These are phyloP conservation scores for Drosophila truncata DNA, from an alignment of 1,140 invertebrate genomes.

Conservation along the genomic window DNA sequence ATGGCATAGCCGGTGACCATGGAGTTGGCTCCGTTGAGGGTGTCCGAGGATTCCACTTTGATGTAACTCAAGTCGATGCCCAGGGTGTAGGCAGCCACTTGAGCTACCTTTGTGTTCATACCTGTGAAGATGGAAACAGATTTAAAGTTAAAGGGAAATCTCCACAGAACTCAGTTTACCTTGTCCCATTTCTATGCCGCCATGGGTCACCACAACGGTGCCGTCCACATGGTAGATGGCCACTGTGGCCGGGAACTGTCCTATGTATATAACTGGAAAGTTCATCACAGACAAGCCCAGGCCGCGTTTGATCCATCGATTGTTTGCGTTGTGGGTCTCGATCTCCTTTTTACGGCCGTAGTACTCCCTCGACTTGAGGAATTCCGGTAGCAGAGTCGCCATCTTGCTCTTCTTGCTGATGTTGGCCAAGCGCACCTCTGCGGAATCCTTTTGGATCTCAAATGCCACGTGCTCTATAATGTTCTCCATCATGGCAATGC, in stretches of 20 bases:
- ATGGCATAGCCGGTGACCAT: slow-evolving; percentile 90
- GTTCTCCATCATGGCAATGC: slow-evolving; percentile 89
- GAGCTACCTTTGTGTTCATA: slow-evolving; percentile 90
- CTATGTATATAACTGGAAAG: slow-evolving; percentile 86
- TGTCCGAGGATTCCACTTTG: slow-evolving; percentile 89
- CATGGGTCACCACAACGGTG: slow-evolving; percentile 89
- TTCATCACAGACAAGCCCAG: slow-evolving; percentile 87
- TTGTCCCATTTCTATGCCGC: slow-evolving; percentile 91
- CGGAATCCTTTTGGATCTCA: slow-evolving; percentile 88
- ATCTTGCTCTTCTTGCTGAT: slow-evolving; percentile 86
- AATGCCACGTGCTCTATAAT: slow-evolving; percentile 93
- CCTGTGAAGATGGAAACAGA: slow-evolving; percentile 25
- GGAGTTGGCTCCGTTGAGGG: slow-evolving; percentile 89
- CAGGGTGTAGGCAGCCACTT: slow-evolving; percentile 91
- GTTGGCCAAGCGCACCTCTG: slow-evolving; percentile 89
- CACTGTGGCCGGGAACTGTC: slow-evolving; percentile 87
- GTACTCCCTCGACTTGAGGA: slow-evolving; percentile 85
- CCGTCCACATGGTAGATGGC: slow-evolving; percentile 89
- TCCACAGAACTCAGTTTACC: slow-evolving; percentile 78
- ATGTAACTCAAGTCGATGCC: slow-evolving; percentile 90
- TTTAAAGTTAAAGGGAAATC: too few species aligned
- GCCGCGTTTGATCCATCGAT: slow-evolving; percentile 90
- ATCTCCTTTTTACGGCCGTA: slow-evolving; percentile 86
- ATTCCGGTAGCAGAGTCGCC: slow-evolving; percentile 77
- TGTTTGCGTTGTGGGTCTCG: slow-evolving; percentile 87